Evolutionary conservation across 2,113 vertebrate genomes (phyloP).

Genomic region (Serilophus lunatus): DNA sequence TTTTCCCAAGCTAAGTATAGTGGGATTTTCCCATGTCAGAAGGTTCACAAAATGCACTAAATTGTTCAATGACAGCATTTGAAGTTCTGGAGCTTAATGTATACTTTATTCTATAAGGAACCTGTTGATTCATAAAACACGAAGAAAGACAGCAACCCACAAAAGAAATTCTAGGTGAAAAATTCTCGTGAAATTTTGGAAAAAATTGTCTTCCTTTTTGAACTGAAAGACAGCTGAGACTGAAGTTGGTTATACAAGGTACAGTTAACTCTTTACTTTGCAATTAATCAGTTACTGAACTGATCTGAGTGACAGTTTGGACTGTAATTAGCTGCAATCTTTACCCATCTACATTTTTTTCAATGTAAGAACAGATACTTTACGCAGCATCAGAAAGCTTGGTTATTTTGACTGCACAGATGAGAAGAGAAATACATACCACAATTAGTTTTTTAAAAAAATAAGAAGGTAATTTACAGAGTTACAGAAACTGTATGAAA

Average conservation of each 20-base stretch:
- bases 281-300: background rate
- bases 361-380: background rate
- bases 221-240: background rate
- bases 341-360: background rate
- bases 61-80: too few relatives aligned
- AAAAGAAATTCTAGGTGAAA: background rate
- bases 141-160: background rate
- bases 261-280: background rate
- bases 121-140: background rate
- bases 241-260: background rate
- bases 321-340: background rate
- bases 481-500: background rate
- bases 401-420: background rate
- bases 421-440: background rate
- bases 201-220: background rate
- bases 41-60: too few relatives aligned
- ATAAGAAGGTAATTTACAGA: background rate
- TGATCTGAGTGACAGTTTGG: background rate
- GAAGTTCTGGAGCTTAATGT: too few relatives aligned
- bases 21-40: too few relatives aligned
- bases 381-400: background rate
- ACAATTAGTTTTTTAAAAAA: background rate
- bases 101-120: background rate
- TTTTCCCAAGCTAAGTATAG: too few relatives aligned
- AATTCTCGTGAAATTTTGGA: background rate